Percentiles rank a stretch among this genome's conserved stretches.
Evolutionary conservation across 2,888 invertebrate species (phyloP).

Genomic region (Xestobium rufovillosum): DNA sequence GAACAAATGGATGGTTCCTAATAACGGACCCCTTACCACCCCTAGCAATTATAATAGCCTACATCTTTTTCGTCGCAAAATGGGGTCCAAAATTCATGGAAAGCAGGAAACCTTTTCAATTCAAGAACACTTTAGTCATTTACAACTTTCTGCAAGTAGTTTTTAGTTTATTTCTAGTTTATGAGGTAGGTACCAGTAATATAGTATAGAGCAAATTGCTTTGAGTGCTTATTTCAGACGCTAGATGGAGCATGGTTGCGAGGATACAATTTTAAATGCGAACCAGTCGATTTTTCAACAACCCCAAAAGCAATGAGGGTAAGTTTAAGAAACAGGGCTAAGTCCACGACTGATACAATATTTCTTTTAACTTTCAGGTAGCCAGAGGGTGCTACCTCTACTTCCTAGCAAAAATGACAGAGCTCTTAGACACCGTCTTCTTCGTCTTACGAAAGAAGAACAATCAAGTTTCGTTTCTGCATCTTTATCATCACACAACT

Average conservation of each 20-base stretch:
- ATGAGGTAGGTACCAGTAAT: slow-evolving; percentile 53
- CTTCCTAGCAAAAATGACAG: slow-evolving; percentile 82
- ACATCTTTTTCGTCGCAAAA: slow-evolving; percentile 63
- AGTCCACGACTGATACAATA: no score
- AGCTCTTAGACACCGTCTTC: slow-evolving; percentile 86
- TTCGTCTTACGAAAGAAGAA: slow-evolving; percentile 90
- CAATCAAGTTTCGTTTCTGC: slow-evolving; percentile 81
- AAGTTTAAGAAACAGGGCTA: slow-evolving; percentile 40
- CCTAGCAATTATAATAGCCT: slow-evolving; percentile 56
- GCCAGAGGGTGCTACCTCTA: slow-evolving; percentile 74
- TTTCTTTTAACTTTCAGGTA: slow-evolving; percentile 42
- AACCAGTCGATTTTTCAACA: slow-evolving; percentile 80
- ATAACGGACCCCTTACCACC: slow-evolving; percentile 61
- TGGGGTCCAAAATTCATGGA: slow-evolving; percentile 86
- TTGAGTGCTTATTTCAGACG: slow-evolving; percentile 54
- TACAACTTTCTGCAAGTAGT: slow-evolving; percentile 87
- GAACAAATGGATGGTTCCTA: slow-evolving; percentile 63
- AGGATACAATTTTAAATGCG: slow-evolving; percentile 83
- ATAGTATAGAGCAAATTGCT: no score
- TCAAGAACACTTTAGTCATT: slow-evolving; percentile 68
- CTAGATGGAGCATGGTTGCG: slow-evolving; percentile 69
- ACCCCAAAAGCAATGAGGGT: slow-evolving; percentile 73
- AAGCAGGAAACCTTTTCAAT: slow-evolving; percentile 72
- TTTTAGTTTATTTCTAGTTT: slow-evolving; percentile 73
- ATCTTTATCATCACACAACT: slow-evolving; percentile 89